These are phyloP conservation scores for Diadegma fenestrale DNA, from an alignment of 2,888 invertebrate genomes.

Conservation along the genomic window DNA sequence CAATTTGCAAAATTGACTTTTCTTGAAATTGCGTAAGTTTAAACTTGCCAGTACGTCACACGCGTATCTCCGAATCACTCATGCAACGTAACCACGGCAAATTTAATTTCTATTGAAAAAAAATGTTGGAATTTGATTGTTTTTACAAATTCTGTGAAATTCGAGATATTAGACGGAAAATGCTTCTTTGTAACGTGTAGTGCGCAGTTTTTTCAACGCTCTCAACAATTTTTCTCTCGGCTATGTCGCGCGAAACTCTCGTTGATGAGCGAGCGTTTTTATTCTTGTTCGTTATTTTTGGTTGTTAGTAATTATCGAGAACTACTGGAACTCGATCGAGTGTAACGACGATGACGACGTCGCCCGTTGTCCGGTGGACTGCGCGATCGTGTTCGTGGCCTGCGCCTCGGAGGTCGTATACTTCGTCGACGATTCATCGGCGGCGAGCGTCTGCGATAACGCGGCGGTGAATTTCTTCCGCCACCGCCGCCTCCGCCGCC, in stretches of 20 bases:
- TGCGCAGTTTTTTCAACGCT: neutral
- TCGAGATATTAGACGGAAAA: neutral
- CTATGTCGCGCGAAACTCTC: constrained; percentile 3
- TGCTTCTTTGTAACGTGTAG: neutral
- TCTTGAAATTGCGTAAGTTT: neutral
- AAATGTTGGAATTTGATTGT: neutral
- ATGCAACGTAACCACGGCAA: neutral
- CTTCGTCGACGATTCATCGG: constrained; percentile 86
- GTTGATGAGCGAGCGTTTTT: neutral
- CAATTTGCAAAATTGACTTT: neutral
- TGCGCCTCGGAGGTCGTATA: constrained; percentile 87
- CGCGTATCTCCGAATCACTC: neutral
- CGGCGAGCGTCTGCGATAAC: constrained; percentile 84
- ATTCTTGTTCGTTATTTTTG: constrained; percentile 18
- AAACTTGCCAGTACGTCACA: neutral
- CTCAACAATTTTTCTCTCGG: neutral
- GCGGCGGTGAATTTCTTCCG: constrained; percentile 85
- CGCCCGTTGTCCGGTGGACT: constrained; percentile 86
- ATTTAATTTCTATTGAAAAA: neutral
- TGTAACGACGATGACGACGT: constrained; percentile 89
- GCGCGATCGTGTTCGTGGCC: constrained; percentile 86
- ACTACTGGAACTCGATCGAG: constrained; percentile 91
- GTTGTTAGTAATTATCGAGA: constrained; percentile 86
- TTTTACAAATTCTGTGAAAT: neutral
- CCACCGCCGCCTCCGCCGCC: constrained; percentile 86